These are phyloP conservation scores for Thunnus maccoyii DNA, from an alignment of 2,113 vertebrate species.

Conservation along the genomic window DNA sequence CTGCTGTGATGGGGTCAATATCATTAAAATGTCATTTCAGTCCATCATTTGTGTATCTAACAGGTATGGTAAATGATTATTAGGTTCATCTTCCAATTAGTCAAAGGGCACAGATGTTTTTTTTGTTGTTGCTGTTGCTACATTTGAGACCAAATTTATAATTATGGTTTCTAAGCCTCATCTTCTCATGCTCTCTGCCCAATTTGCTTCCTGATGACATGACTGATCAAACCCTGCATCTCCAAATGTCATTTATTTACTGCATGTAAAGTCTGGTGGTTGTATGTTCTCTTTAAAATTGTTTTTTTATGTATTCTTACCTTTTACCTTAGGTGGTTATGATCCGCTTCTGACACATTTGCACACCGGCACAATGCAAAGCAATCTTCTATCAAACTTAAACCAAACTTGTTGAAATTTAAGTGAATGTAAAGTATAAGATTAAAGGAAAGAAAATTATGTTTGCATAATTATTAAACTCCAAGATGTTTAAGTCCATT, in stretches of 20 bases:
- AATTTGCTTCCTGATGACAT: constrained; percentile 45
- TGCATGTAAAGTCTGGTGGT: neutral
- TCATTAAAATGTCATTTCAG: too few species aligned
- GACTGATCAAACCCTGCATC: constrained; percentile 22
- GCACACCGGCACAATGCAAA: too few species aligned
- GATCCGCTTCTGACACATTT: too few species aligned
- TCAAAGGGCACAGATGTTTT: constrained; percentile 5
- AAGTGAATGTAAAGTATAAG: too few species aligned
- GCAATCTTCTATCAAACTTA: too few species aligned
- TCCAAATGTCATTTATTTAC: neutral
- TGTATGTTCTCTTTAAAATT: neutral
- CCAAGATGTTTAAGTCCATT: too few species aligned
- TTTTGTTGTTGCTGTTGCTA: neutral
- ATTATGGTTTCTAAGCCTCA: neutral
- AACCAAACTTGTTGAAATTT: too few species aligned
- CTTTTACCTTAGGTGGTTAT: too few species aligned
- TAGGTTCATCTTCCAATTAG: neutral
- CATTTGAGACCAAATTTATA: neutral
- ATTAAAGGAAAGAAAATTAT: too few species aligned
- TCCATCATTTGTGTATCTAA: neutral
- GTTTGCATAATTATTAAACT: too few species aligned
- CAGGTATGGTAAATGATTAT: neutral
- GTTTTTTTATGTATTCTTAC: too few species aligned
- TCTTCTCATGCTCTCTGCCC: neutral
- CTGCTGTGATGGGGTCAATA: too few species aligned